phyloP scores from a whole-genome alignment of 2,113 vertebrate species.

The Podiceps cristatus region DNA sequence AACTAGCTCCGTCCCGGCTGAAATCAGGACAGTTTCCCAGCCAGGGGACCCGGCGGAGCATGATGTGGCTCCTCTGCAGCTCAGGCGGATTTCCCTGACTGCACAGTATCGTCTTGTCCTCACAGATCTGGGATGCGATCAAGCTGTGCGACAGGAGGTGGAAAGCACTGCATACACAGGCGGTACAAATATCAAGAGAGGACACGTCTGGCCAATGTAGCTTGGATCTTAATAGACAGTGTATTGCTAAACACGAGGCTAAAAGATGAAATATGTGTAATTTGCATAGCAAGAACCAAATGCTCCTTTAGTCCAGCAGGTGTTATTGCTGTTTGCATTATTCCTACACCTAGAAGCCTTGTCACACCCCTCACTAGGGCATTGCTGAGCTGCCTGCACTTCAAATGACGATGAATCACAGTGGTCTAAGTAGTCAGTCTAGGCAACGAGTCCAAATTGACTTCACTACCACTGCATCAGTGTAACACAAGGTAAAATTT shows the following conservation, averaged over 20 bases:
- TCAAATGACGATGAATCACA: not conserved
- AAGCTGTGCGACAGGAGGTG: not conserved
- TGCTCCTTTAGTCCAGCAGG: not conserved
- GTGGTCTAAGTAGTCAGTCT: not conserved
- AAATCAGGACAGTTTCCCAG: not conserved
- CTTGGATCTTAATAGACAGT: not conserved
- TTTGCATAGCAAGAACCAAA: not conserved
- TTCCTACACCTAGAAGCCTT: not conserved
- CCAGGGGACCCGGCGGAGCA: accelerated
- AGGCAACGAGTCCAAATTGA: not conserved
- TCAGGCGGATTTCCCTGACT: not conserved
- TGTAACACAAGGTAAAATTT: not conserved
- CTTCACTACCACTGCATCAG: not conserved
- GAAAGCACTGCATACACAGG: not conserved
- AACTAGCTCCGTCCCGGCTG: no score
- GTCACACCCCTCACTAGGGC: not conserved
- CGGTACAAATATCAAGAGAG: not conserved
- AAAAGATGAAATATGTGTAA: not conserved
- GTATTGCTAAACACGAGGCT: not conserved
- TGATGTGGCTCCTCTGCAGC: not conserved
- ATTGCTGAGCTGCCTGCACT: not conserved
- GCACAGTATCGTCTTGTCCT: not conserved
- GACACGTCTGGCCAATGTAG: not conserved
- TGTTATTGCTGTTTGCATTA: not conserved
- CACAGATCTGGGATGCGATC: not conserved